These are phyloP conservation scores for Stenoptilia bipunctidactyla DNA, from an alignment of 2,888 invertebrate species.

Conservation along the genomic window DNA sequence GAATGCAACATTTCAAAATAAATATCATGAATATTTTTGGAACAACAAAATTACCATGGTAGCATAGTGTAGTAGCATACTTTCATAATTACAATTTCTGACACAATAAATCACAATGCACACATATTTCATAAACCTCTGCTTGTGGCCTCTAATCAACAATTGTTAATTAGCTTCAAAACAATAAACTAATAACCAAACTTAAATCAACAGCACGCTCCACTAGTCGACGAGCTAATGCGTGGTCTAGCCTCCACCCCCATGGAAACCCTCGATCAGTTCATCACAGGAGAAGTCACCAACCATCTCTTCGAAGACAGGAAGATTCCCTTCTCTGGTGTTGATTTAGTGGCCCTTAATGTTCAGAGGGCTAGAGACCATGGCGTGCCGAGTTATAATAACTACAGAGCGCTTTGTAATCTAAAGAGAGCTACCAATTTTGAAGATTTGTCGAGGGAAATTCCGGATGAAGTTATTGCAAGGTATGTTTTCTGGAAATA, in stretches of 20 bases:
- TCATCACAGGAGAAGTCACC: constrained; percentile 93
- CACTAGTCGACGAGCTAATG: constrained; percentile 87
- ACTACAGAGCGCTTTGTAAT: constrained; percentile 91
- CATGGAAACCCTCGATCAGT: constrained; percentile 94
- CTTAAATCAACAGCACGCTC: constrained; percentile 57
- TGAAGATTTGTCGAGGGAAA: constrained; percentile 88
- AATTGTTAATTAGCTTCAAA: too few species aligned
- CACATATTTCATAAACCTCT: too few species aligned
- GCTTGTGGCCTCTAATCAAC: too few species aligned
- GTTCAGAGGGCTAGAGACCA: constrained; percentile 91
- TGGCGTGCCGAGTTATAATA: constrained; percentile 89
- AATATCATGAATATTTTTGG: too few species aligned
- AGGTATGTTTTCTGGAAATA: constrained; percentile 30
- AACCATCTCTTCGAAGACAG: constrained; percentile 95
- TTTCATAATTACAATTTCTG: too few species aligned
- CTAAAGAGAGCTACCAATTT: constrained; percentile 86
- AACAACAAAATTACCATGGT: too few species aligned
- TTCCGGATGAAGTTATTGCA: constrained; percentile 86
- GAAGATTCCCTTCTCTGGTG: constrained; percentile 90
- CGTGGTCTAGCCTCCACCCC: constrained; percentile 90
- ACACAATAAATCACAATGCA: too few species aligned
- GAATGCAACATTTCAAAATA: too few species aligned
- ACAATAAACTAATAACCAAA: background rate
- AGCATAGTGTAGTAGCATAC: too few species aligned
- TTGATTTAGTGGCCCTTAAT: constrained; percentile 93